phyloP scores from a whole-genome alignment of 2,113 vertebrate species.

The Otus sunia region DNA sequence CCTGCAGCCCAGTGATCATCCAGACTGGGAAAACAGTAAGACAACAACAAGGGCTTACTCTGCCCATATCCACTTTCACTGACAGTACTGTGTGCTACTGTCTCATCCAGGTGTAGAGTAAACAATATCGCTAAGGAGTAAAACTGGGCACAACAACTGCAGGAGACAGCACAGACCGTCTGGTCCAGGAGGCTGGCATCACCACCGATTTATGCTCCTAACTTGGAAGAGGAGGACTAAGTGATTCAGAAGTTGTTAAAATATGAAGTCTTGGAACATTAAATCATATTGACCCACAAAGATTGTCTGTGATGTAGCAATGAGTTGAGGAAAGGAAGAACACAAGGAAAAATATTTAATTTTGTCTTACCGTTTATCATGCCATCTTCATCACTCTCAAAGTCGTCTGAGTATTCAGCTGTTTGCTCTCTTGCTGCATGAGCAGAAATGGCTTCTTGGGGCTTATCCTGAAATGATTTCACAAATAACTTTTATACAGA shows the following conservation, averaged over 20 bases:
- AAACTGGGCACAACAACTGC: background rate
- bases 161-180: background rate
- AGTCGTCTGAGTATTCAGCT: constrained; percentile 80
- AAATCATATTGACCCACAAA: background rate
- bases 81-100: background rate
- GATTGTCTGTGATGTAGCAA: background rate
- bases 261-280: background rate
- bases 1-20: background rate
- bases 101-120: background rate
- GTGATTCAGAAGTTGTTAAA: background rate
- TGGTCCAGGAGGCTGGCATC: background rate
- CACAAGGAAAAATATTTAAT: background rate
- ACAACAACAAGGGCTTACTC: background rate
- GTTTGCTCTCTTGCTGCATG: constrained; percentile 66
- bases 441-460: constrained; percentile 78
- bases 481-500: background rate
- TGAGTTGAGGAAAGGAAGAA: background rate
- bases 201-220: background rate
- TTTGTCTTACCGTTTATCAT: background rate
- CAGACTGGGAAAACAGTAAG: background rate
- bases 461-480: constrained; percentile 79
- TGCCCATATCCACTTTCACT: background rate
- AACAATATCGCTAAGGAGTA: background rate
- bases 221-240: background rate
- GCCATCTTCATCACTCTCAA: constrained; percentile 81